Conservation (phyloP, 2,797 vertebrate species). For the Pelochelys cantorii region DNA sequence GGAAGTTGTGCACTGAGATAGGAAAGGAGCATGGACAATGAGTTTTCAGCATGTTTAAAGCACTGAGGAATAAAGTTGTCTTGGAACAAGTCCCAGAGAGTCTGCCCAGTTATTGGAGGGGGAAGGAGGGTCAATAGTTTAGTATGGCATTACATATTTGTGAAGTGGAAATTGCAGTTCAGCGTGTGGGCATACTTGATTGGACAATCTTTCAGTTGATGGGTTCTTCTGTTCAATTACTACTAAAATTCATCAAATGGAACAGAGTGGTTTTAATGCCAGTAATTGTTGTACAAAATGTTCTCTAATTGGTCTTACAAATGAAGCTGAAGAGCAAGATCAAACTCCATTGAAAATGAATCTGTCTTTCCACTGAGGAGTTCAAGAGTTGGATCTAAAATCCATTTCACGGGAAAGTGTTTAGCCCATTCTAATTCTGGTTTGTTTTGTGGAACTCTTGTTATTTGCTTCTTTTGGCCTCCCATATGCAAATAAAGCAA, state of each 20-base stretch:
- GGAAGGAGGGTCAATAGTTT: slow-evolving; percentile 52
- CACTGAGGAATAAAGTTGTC: slow-evolving; percentile 32
- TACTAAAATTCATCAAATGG: slow-evolving; percentile 85
- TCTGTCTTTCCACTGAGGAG: slow-evolving; percentile 71
- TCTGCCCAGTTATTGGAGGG: slow-evolving; percentile 27
- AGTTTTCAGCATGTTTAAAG: background rate
- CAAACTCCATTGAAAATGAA: slow-evolving; percentile 79
- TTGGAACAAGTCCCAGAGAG: slow-evolving; percentile 39
- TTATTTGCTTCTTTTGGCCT: slow-evolving; percentile 75
- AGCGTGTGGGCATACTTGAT: slow-evolving; percentile 78
- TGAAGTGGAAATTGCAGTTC: slow-evolving; percentile 80
- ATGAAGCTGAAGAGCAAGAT: slow-evolving; percentile 81
- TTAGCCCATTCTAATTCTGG: slow-evolving; percentile 68
- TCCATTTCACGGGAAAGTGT: slow-evolving; percentile 57
- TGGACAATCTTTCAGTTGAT: slow-evolving; percentile 79
- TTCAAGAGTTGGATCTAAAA: slow-evolving; percentile 72
- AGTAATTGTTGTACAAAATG: slow-evolving; percentile 84
- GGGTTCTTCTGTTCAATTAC: slow-evolving; percentile 85
- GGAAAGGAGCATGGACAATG: background rate
- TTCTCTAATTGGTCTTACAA: slow-evolving; percentile 85
- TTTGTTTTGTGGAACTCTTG: slow-evolving; percentile 70
- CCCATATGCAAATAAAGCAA: slow-evolving; percentile 67
- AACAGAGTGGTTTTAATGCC: slow-evolving; percentile 82
- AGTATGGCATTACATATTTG: slow-evolving; percentile 39
- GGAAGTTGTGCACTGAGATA: background rate